A percentile compares a stretch with the other conserved stretches of the same genome.
Evolutionary conservation across 2,888 invertebrate species (phyloP).

Genomic region (Rugalucina vietnamica): DNA sequence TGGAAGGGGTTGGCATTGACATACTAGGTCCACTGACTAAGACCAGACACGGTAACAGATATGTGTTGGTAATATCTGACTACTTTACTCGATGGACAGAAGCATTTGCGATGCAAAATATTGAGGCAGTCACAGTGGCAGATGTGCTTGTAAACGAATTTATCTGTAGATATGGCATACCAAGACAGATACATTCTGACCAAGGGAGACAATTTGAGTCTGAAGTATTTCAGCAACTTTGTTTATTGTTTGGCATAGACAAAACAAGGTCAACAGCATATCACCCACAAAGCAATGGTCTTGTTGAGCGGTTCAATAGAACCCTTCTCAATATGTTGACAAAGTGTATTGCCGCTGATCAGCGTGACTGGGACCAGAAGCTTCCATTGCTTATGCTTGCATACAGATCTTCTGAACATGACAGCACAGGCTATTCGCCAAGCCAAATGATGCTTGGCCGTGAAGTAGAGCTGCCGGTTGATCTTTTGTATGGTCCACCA

Average conservation of each 20-base stretch:
- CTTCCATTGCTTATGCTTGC: neutral
- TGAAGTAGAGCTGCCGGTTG: neutral
- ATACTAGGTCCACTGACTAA: too few relatives aligned
- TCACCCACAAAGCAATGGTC: constrained; percentile 1
- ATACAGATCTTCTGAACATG: constrained; percentile 5
- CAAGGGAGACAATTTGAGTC: too few relatives aligned
- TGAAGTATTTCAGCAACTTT: too few relatives aligned
- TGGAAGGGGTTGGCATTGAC: too few relatives aligned
- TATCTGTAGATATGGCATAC: too few relatives aligned
- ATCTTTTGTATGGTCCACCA: constrained; percentile 6
- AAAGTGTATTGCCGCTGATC: neutral
- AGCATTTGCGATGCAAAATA: too few relatives aligned
- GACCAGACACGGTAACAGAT: too few relatives aligned
- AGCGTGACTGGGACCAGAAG: neutral
- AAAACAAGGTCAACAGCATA: constrained; percentile 5
- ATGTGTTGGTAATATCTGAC: too few relatives aligned
- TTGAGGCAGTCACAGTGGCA: too few relatives aligned
- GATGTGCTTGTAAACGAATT: too few relatives aligned
- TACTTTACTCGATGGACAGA: too few relatives aligned
- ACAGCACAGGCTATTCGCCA: neutral
- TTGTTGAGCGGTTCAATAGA: neutral
- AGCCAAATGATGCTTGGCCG: constrained; percentile 5
- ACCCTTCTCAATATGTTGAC: neutral
- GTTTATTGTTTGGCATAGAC: constrained; percentile 11
- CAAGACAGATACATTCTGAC: too few relatives aligned